Evolutionary conservation across 2,113 vertebrate genomes (phyloP), one percentile per base, ranked within the genome.

Genomic region (Geothlypis trichas): DNA sequence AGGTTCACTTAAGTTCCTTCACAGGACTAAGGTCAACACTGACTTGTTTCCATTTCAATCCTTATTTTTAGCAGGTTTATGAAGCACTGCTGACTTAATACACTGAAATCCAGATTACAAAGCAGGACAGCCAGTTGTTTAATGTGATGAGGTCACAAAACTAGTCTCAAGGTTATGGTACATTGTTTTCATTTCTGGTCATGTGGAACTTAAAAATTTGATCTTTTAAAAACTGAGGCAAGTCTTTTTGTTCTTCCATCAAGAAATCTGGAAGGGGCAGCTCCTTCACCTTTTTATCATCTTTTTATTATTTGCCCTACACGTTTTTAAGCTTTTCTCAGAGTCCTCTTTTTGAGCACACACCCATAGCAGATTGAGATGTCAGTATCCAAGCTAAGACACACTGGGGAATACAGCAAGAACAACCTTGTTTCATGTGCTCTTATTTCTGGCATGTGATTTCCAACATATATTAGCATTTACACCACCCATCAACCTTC

Each of bases 91-190:
- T 91, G 75, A 89, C 74, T 95, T 95, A 75, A 74, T 87, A 75
- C 72, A 79, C 66, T 83, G 67, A 85, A 92, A 92, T 63, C 65
- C 90, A 90, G 49, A 78, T 93, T 93, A 94, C 67, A 92, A 89
- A 90, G 62, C 44, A 58, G 78, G 66, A 79, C 24, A 95, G 35
- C 5, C 71, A 85, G 46, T 67, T 91, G 37, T n/a, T 89, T 94
- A 66, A 87, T 69, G 82, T 79, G 31, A 80, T 1, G 6, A 75
- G 49, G 57, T 81, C 76, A 75, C 49, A 65, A 78, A 72, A 84
- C 22, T 74, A 77, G 52, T 51, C 57, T 90, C 39, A 63, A 37
- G 69, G 71, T 96, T 84, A 66, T 35, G 21, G 52, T 69, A 93
- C 22, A 37, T 59, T 94, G 49, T 87, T 92, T 81, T 84, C 57